phyloP scores from a whole-genome alignment of 2,888 invertebrate species.

The Timema cristinae region DNA sequence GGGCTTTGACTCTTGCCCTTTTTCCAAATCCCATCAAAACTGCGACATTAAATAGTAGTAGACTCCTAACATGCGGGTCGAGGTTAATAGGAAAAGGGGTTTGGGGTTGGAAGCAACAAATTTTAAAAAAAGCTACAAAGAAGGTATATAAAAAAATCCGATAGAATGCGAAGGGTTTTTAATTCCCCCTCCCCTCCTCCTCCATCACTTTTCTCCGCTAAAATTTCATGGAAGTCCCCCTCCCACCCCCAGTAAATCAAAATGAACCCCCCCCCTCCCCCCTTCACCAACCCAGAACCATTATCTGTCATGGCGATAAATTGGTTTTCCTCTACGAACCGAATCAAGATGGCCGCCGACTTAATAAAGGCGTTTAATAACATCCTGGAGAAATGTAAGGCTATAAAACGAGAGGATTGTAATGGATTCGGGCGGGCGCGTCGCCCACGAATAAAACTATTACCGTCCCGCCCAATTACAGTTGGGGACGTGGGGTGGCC shows the following conservation, averaged over 20 bases:
- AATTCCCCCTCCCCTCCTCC: too few species aligned
- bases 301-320: constrained; percentile 29
- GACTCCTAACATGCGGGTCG: too few species aligned
- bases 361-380: neutral
- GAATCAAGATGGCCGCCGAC: constrained; percentile 23
- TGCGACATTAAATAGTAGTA: too few species aligned
- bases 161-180: too few species aligned
- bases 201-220: constrained; percentile 21
- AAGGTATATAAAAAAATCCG: too few species aligned
- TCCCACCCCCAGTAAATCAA: constrained; percentile 23
- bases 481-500: neutral
- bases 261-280: neutral
- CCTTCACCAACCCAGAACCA: constrained; percentile 7
- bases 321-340: constrained; percentile 24
- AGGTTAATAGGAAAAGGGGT: too few species aligned
- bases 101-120: too few species aligned
- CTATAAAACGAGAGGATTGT: neutral
- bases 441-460: neutral
- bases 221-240: constrained; percentile 25
- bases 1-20: too few species aligned
- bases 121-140: too few species aligned
- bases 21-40: too few species aligned
- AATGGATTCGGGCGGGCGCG: constrained; percentile 6
- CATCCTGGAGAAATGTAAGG: neutral
- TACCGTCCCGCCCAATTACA: neutral